Evolutionary conservation across 2,113 vertebrate species (phyloP).

Genomic region (Thunnus thynnus): DNA sequence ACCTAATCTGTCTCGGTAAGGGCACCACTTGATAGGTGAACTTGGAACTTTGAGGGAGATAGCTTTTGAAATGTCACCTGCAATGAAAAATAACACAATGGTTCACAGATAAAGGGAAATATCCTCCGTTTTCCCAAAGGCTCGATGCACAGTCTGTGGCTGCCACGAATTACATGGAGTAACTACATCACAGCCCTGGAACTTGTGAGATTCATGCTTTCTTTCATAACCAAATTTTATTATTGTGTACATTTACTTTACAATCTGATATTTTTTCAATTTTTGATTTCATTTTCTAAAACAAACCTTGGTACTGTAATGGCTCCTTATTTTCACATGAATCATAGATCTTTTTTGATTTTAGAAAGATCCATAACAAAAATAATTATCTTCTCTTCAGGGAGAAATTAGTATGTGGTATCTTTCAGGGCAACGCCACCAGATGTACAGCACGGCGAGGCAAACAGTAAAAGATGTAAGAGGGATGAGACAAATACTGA

Average conservation of each 20-base stretch:
- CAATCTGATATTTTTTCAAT: not conserved
- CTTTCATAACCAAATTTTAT: slow-evolving; percentile 23
- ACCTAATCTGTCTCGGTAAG: slow-evolving; percentile 73
- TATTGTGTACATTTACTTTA: slow-evolving; percentile 4
- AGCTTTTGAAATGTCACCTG: slow-evolving; percentile 83
- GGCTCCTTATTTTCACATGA: slow-evolving; percentile 11
- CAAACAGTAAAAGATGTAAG: slow-evolving; percentile 40
- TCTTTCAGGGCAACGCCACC: not conserved
- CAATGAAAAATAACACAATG: slow-evolving; percentile 69
- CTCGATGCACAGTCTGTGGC: not conserved
- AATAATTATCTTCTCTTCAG: slow-evolving; percentile 14
- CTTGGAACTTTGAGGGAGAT: slow-evolving; percentile 78
- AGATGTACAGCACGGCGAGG: slow-evolving; percentile 20
- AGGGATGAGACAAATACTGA: slow-evolving; percentile 46
- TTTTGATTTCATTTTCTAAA: not conserved
- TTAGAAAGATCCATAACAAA: slow-evolving; percentile 2
- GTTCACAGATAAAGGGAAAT: slow-evolving; percentile 56
- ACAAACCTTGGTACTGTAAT: not conserved
- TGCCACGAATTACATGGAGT: slow-evolving; percentile 33
- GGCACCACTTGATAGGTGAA: slow-evolving; percentile 75
- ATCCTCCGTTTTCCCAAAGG: slow-evolving; percentile 28
- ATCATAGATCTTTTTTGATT: not conserved
- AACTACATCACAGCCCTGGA: slow-evolving; percentile 18
- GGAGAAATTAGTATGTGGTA: slow-evolving; percentile 8
- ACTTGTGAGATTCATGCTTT: slow-evolving; percentile 23